Evolutionary conservation across 35 echinoderm and acorn worm genomes (phyloP).

Genomic region (Patiria miniata): DNA sequence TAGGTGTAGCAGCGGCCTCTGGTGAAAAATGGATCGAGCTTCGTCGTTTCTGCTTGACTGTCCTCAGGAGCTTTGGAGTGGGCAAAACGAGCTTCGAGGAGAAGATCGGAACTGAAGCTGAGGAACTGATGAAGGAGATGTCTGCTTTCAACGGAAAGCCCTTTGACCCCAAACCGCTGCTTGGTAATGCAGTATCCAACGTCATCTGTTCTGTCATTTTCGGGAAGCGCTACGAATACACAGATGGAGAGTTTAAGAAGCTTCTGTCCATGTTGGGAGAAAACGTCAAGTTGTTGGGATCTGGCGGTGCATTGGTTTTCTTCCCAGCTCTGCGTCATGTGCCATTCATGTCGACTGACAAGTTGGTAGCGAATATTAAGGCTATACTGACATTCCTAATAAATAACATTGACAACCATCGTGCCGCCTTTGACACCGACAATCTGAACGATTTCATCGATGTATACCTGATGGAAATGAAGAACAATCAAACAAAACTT

Average conservation of each 20-base stretch:
- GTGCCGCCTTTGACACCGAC: conserved; percentile 40
- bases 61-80: conserved; percentile 53
- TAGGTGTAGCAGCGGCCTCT: conserved; percentile 4
- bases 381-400: conserved; percentile 20
- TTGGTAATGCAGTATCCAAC: conserved; percentile 66
- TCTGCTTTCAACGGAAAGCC: not conserved
- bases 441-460: conserved; percentile 69
- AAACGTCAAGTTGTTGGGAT: conserved; percentile 7
- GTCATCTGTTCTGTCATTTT: conserved; percentile 68
- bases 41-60: conserved; percentile 42
- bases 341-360: not conserved
- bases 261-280: conserved; percentile 9
- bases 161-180: conserved; percentile 37
- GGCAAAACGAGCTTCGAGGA: conserved; percentile 61
- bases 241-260: conserved; percentile 50
- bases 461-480: conserved; percentile 53
- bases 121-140: not conserved
- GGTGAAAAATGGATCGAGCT: conserved; percentile 43
- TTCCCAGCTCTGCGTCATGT: conserved; percentile 18
- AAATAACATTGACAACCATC: conserved; percentile 43
- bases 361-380: not conserved
- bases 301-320: not conserved
- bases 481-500: not conserved
- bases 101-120: conserved; percentile 49
- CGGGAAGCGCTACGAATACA: conserved; percentile 58